Evolutionary conservation across 2,797 vertebrate genomes (phyloP).

Genomic region (Gorsachius magnificus): DNA sequence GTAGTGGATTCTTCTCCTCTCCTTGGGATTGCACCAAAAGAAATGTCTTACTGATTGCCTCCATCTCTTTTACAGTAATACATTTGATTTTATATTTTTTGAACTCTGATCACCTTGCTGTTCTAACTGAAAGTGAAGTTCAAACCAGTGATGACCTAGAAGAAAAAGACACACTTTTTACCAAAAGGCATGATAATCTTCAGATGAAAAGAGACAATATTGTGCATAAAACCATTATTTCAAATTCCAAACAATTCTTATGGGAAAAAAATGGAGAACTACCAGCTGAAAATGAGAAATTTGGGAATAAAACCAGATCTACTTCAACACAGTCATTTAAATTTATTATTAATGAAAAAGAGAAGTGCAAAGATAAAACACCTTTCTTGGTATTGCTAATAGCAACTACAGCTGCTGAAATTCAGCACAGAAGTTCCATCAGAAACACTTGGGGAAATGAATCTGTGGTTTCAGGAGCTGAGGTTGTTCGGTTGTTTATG

Average conservation of each 20-base stretch:
- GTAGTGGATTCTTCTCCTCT: not conserved
- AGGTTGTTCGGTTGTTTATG: not conserved
- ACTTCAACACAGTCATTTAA: not conserved
- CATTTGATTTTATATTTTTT: not conserved
- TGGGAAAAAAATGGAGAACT: not conserved
- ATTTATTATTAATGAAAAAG: constrained; percentile 10
- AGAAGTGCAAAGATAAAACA: not conserved
- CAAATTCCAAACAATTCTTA: not conserved
- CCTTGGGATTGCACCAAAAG: not conserved
- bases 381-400: constrained; percentile 27
- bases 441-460: not conserved
- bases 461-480: not conserved
- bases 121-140: not conserved
- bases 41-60: not conserved
- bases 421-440: not conserved
- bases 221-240: not conserved
- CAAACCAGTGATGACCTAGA: not conserved
- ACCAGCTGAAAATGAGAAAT: not conserved
- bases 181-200: not conserved
- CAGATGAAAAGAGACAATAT: not conserved
- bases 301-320: not conserved
- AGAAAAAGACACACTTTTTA: not conserved
- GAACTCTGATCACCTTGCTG: not conserved
- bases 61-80: not conserved
- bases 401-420: not conserved